Evolutionary conservation across 2,888 invertebrate species (phyloP).

Genomic region (Chironomus tentans): DNA sequence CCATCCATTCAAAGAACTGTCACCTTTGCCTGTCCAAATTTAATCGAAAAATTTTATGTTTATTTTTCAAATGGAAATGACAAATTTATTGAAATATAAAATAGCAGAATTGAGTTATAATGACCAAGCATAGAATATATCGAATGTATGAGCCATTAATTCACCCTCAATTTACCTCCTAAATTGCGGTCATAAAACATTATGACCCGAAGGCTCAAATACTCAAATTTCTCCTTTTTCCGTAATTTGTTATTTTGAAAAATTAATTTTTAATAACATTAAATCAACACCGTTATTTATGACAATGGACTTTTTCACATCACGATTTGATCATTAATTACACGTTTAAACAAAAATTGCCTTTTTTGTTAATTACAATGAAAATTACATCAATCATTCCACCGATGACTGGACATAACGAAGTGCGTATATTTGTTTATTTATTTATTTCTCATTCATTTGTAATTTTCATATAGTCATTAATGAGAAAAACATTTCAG

Average conservation of each 20-base stretch:
- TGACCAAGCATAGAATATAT: too few relatives aligned
- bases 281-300: conserved; percentile 18
- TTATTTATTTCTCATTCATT: background rate
- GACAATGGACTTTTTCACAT: conserved; percentile 1
- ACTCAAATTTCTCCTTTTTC: background rate
- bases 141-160: too few relatives aligned
- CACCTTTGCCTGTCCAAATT: too few relatives aligned
- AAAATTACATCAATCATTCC: conserved; percentile 24
- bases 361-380: conserved; percentile 12
- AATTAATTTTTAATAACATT: conserved; percentile 25
- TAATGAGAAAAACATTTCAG: background rate
- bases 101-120: too few relatives aligned
- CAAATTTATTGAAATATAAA: background rate
- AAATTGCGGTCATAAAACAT: background rate
- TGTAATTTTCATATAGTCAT: background rate
- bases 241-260: background rate
- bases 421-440: too few relatives aligned
- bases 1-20: too few relatives aligned
- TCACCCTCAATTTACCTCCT: background rate
- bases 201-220: background rate
- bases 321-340: conserved; percentile 21
- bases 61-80: background rate
- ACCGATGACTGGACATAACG: conserved; percentile 1
- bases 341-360: background rate
- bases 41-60: too few relatives aligned